A percentile compares a stretch with the other conserved stretches of the same genome.
phyloP scores from a whole-genome alignment of 2,888 invertebrate genomes.

The Epinotia ramella region DNA sequence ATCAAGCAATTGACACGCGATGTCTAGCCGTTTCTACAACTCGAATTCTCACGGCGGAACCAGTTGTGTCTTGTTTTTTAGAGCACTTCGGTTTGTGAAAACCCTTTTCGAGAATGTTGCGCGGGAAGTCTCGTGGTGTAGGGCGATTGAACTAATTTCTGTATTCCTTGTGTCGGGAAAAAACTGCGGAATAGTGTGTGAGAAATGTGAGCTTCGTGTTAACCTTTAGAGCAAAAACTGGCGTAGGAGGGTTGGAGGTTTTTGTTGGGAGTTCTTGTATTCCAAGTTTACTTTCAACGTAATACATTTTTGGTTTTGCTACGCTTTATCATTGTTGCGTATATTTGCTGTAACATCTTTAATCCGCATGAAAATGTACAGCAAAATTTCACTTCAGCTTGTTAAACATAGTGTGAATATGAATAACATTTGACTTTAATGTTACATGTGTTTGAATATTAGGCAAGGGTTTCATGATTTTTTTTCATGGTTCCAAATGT shows the following conservation, averaged over 20 bases:
- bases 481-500: no score
- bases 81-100: slow-evolving; percentile 36
- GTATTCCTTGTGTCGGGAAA: slow-evolving; percentile 10
- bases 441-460: no score
- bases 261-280: not conserved
- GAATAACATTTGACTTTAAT: no score
- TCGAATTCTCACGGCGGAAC: slow-evolving; percentile 43
- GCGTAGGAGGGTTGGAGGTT: slow-evolving; percentile 6
- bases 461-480: no score
- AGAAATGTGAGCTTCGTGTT: slow-evolving; percentile 35
- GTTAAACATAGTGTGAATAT: no score
- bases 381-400: no score
- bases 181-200: slow-evolving; percentile 26
- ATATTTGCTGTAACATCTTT: no score
- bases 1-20: slow-evolving; percentile 43
- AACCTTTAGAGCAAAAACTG: slow-evolving; percentile 24
- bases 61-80: slow-evolving; percentile 38
- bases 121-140: slow-evolving; percentile 28
- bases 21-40: slow-evolving; percentile 44
- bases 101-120: slow-evolving; percentile 39
- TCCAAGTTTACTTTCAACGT: not conserved
- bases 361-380: no score
- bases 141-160: slow-evolving; percentile 42
- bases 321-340: not conserved
- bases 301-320: not conserved